phyloP scores from a whole-genome alignment of 2,113 vertebrate species.

The Phrynosoma blainvillii region DNA sequence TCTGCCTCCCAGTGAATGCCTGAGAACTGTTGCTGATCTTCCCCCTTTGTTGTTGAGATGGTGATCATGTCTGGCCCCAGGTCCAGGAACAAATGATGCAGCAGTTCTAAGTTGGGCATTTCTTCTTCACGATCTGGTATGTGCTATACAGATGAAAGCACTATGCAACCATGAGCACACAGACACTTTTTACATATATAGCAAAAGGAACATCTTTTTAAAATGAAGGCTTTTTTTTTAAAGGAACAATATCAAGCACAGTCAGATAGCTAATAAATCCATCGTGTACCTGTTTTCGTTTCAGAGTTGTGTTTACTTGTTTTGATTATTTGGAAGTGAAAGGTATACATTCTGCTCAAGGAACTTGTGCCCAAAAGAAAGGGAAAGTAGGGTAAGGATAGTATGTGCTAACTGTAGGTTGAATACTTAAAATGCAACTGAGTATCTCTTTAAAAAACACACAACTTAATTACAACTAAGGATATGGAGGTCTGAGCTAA shows the following conservation, averaged over 20 bases:
- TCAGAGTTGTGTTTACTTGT: background rate
- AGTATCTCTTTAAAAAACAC: background rate
- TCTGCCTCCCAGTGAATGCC: background rate
- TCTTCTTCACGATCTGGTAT: slow-evolving; percentile 43
- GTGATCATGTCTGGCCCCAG: background rate
- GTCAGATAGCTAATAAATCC: background rate
- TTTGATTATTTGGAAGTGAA: background rate
- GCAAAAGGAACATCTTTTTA: slow-evolving; percentile 25
- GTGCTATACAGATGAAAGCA: slow-evolving; percentile 2
- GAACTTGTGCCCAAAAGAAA: background rate
- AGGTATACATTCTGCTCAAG: background rate
- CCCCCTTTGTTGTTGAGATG: background rate
- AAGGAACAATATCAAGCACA: background rate
- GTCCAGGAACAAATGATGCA: background rate
- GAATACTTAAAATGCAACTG: background rate
- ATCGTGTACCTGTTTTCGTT: background rate
- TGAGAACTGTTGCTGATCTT: background rate
- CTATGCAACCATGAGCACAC: slow-evolving; percentile 12
- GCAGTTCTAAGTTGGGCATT: background rate
- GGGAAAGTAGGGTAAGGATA: background rate
- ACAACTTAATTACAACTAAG: background rate
- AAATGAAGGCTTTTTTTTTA: background rate
- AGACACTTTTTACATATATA: slow-evolving; percentile 20
- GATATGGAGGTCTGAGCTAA: background rate
- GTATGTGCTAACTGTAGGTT: background rate